Evolutionary conservation across 2,113 vertebrate species (phyloP), one percentile per base, ranked within the genome.

Genomic region (Bostrychus sinensis): DNA sequence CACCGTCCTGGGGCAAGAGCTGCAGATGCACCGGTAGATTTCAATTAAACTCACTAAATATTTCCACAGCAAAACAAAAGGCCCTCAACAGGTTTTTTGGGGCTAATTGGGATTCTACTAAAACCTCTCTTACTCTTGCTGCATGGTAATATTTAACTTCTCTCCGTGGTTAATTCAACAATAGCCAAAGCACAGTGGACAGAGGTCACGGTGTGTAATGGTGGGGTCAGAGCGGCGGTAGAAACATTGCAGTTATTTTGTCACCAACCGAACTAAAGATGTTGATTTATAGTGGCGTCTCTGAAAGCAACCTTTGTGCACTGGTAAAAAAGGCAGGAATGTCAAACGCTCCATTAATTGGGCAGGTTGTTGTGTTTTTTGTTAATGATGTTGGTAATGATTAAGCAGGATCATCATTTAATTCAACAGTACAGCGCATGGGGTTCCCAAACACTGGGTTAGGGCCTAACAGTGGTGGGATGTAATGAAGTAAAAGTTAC

Each of bases 291-390:
- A 45, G 60, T 72, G 9, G 63, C 62, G 61, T 32, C 71, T 56
- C 70, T 75, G 69, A 51, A 89, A 86, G 59, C 46, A 54, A 69
- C 73, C 79, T 82, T 91, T 91, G 86, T 91, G 70, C 62, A 5
- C 37, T 56, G 1, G 63, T 7, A 83, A 72, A 84, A 89, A 89
- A 75, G 84, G 57, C 78, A 69, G 86, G 88, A 92, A 91, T 91
- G 88, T 75, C 81, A 78, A 69, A 88, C 25, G 78, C 71, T 78
- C 82, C 83, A 83, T 90, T 89, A 89, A 87, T 90, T 87, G 69
- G 78, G 38, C 58, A 11, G 69, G 58, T 80, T 74, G 72, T 77
- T 80, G 83, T 85, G 72, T 62, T 80, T 78, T 56, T 75, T 65
- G 54, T 78, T 48, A 23, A 69, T 64, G 51, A 22, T 41, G 32